phyloP scores from a whole-genome alignment of 2,888 invertebrate species.

The Ormyrus rosae region DNA sequence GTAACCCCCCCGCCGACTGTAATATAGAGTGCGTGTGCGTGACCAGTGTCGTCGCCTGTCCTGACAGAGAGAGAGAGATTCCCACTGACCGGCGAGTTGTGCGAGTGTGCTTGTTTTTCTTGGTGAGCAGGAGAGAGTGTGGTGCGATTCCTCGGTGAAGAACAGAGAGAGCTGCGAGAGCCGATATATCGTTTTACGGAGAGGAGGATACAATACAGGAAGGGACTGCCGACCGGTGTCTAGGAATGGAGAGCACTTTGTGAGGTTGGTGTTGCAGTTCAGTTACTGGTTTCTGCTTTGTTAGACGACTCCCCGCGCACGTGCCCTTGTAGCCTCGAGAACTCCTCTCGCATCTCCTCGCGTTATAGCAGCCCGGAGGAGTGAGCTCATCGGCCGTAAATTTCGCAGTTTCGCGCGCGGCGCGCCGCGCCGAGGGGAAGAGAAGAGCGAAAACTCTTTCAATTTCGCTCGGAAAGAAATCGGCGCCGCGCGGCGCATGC shows the following conservation, averaged over 20 bases:
- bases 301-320: neutral
- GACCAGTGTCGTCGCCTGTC: neutral
- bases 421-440: neutral
- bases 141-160: neutral
- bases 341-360: neutral
- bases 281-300: neutral
- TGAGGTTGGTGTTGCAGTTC: constrained; percentile 25
- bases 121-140: neutral
- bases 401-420: constrained; percentile 33
- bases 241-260: constrained; percentile 19
- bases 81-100: neutral
- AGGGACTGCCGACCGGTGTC: neutral
- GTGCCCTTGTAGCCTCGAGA: neutral
- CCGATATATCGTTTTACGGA: no score
- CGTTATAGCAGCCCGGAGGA: neutral
- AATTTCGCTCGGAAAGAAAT: neutral
- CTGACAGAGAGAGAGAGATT: neutral
- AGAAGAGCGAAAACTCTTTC: no score
- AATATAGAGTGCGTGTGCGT: neutral
- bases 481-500: constrained; percentile 30
- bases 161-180: neutral
- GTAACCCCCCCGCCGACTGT: neutral
- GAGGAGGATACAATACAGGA: neutral
- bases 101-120: neutral
- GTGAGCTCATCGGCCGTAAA: constrained; percentile 37